Evolutionary conservation across 2,888 invertebrate species (phyloP).

Genomic region (Dicyrtomina minuta): DNA sequence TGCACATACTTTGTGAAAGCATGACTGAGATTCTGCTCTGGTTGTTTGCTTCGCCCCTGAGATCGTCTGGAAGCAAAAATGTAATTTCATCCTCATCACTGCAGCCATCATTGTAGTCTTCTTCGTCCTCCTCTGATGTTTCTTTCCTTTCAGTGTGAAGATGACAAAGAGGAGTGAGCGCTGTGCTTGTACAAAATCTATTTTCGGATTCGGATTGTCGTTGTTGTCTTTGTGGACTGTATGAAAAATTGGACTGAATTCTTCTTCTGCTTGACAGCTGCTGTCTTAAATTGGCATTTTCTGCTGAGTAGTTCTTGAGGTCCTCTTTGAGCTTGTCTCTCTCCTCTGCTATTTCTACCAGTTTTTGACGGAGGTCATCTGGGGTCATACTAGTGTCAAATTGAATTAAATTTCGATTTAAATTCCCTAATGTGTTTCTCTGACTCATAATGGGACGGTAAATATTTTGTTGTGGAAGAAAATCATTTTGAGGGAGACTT

Average conservation of each 20-base stretch:
- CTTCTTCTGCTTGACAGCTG: not conserved
- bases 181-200: not conserved
- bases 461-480: no score
- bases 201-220: not conserved
- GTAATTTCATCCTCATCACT: not conserved
- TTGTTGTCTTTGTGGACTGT: not conserved
- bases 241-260: not conserved
- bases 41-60: not conserved
- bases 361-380: not conserved
- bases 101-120: not conserved
- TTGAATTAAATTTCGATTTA: no score
- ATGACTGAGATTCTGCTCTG: slow-evolving; percentile 24
- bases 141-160: no score
- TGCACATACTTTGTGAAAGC: slow-evolving; percentile 26
- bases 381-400: no score
- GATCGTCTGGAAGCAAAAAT: slow-evolving; percentile 19
- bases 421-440: no score
- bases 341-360: not conserved
- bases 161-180: no score
- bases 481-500: no score
- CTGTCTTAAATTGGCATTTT: not conserved
- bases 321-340: slow-evolving; percentile 5
- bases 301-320: not conserved
- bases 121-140: not conserved
- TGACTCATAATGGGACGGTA: no score